These are phyloP conservation scores for Verasper variegatus DNA, from an alignment of 2,113 vertebrate genomes.

Conservation along the genomic window DNA sequence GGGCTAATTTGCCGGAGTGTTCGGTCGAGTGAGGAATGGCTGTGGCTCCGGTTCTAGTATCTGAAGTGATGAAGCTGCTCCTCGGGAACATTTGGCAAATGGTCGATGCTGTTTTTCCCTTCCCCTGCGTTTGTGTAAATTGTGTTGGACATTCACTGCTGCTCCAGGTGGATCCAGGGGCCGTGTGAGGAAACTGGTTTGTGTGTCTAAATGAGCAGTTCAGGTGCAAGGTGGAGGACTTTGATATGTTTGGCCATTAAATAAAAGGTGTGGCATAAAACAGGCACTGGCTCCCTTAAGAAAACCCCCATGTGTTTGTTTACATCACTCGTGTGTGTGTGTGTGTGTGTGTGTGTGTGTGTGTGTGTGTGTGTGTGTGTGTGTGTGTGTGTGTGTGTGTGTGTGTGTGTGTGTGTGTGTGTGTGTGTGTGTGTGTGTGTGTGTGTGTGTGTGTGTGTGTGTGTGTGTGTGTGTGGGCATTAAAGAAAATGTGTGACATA, in stretches of 20 bases:
- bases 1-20: conserved; percentile 24
- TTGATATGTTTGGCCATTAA: background rate
- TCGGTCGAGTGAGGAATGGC: conserved; percentile 9
- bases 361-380: conserved; percentile 6
- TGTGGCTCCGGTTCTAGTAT: conserved; percentile 31
- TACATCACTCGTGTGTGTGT: background rate
- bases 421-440: too few species aligned
- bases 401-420: too few species aligned
- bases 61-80: conserved; percentile 34
- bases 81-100: conserved; percentile 48
- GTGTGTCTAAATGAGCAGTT: too few species aligned
- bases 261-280: background rate
- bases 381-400: too few species aligned
- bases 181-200: background rate
- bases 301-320: background rate
- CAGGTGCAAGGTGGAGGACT: background rate
- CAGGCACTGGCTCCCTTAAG: background rate
- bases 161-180: background rate
- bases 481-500: conserved; percentile 2
- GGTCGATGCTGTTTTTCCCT: conserved; percentile 9
- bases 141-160: conserved; percentile 25
- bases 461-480: background rate
- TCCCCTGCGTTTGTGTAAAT: conserved; percentile 21
- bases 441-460: too few species aligned
- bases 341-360: conserved; percentile 3